Base-by-base conservation (phyloP, 64 coral and sea anemone species). In the Trachythela sp. region DNA sequence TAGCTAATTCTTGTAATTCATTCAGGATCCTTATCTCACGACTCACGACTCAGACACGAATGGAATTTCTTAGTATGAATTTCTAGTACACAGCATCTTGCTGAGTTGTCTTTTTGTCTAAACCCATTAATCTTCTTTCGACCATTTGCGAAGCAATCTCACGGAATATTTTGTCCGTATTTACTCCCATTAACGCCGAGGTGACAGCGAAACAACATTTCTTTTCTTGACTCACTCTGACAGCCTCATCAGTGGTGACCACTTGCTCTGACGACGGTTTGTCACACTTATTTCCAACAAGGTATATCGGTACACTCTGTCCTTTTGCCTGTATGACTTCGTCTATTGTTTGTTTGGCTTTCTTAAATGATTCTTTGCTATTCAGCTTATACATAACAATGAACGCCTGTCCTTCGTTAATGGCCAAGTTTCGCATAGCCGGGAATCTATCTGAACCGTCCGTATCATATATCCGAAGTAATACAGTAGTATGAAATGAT, bases 81-180 rank as follows among this genome's bases (percentile, higher is more conserved):
- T 45, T 45, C 42, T 45, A 11, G 11, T 45, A 11, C 42, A 45
- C 42, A 45, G 42, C 42, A 11, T 80, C 33, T 35, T 37, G 75
- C 8, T 39, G 15, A 36, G 15, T 37, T 20, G 33, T 8, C 9
- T 38, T 80, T 39, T 37, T 10, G 15, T 80, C 4, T 37, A 35
- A 2, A 0, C 4, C 18, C 75, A 80, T 11, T 30, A 80, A 18
- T 80, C 75, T 80, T 80, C 37, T 80, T 80, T 80, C 75, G 13
- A 80, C 75, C 75, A 80, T 80, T 9, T 80, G 75, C 9, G 75
- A 80, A 80, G 75, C 75, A 35, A 80, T 80, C 33, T 80, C 75
- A 80, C 75, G 75, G 30, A 80, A 80, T 80, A 80, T 80, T 80
- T 80, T 80, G 75, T 80, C 75, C 37, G 75, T 80, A 80, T 80